phyloP scores from a whole-genome alignment of 2,113 vertebrate genomes.

The Smithornis capensis region DNA sequence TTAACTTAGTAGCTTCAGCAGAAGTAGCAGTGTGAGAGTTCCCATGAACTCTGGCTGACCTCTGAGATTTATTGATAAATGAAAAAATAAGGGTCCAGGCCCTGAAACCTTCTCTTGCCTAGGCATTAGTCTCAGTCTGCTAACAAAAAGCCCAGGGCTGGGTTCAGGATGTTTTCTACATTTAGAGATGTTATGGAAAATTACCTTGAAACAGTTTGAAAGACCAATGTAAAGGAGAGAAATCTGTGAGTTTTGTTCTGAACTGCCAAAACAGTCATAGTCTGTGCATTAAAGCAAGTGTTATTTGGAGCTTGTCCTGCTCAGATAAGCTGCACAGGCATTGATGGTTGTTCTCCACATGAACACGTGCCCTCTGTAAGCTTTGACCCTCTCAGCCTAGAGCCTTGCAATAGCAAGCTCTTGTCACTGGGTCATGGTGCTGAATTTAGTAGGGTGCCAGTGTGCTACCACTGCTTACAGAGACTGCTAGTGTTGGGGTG shows the following conservation, averaged over 20 bases:
- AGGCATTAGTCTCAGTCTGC: background rate
- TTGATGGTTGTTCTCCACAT: background rate
- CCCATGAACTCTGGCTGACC: conserved; percentile 54
- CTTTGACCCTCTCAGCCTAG: accelerated
- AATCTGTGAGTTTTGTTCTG: background rate
- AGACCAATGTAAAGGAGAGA: background rate
- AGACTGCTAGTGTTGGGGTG: background rate
- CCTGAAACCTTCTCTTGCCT: background rate
- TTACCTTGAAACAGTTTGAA: background rate
- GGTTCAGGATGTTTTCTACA: background rate
- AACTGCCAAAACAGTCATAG: background rate
- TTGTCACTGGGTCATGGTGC: background rate
- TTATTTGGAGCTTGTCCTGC: background rate
- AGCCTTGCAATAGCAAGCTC: background rate
- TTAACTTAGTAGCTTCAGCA: conserved; percentile 31
- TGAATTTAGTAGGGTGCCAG: background rate
- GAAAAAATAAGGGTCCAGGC: background rate
- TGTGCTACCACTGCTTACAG: background rate
- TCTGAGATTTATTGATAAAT: conserved; percentile 47
- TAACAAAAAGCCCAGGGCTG: background rate
- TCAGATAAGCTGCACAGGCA: background rate
- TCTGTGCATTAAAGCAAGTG: background rate
- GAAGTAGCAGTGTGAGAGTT: conserved; percentile 9
- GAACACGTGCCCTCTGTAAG: background rate
- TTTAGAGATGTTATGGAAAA: background rate